Evolutionary conservation across 1,140 invertebrate species (phyloP).

Genomic region (Lepidurus arcticus): DNA sequence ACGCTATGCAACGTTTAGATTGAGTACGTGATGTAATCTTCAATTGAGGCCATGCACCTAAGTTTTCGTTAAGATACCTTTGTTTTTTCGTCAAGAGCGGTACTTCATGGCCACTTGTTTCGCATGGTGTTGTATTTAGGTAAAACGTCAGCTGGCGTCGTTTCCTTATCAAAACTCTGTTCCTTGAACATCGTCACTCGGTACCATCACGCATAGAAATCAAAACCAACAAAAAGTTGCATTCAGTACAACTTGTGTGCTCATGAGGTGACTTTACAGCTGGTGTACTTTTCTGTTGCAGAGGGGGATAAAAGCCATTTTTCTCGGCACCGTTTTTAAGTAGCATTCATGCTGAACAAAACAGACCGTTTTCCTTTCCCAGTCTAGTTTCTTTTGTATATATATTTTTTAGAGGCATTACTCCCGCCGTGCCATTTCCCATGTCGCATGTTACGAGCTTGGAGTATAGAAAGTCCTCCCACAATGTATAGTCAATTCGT

Average conservation of each 20-base stretch:
- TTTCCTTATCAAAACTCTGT: conserved; percentile 29
- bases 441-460: no score
- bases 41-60: not conserved
- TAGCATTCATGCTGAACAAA: no score
- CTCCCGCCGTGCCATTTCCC: no score
- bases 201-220: not conserved
- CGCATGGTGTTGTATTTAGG: not conserved
- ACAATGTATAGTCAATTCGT: no score
- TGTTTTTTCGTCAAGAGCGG: not conserved
- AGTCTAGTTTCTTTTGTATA: no score
- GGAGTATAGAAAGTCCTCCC: no score
- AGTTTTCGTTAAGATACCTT: not conserved
- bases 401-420: no score
- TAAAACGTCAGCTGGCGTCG: conserved; percentile 20
- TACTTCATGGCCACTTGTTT: not conserved
- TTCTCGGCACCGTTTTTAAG: no score
- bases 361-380: no score
- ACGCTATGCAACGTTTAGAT: not conserved
- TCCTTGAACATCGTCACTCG: not conserved
- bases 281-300: no score
- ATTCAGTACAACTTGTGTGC: not conserved
- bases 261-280: no score
- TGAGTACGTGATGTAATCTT: not conserved
- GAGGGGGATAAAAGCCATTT: no score
- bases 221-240: not conserved